Conservation (phyloP, 1,140 invertebrate species). For the Oedothorax gibbosus region DNA sequence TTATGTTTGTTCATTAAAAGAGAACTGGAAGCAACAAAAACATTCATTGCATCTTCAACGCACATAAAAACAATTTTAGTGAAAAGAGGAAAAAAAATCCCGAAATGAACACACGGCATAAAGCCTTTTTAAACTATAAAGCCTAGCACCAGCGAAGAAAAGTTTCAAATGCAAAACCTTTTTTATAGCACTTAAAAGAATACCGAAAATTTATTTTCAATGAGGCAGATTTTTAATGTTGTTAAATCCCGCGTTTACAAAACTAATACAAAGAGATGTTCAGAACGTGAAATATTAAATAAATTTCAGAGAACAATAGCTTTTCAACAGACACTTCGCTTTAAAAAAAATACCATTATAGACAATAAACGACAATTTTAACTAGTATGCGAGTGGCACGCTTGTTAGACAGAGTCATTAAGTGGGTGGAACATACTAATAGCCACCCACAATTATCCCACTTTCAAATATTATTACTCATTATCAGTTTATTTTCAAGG, state of each 20-base stretch:
- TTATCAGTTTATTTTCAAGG: slow-evolving; percentile 23
- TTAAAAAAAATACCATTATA: slow-evolving; percentile 33
- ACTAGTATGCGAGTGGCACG: neutral
- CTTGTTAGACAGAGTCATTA: slow-evolving; percentile 25
- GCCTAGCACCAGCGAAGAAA: no score
- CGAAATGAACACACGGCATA: no score
- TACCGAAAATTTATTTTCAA: neutral
- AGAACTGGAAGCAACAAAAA: no score
- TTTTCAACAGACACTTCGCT: slow-evolving; percentile 5
- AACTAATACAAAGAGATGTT: neutral
- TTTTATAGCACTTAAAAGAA: neutral
- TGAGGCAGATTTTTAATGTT: no score
- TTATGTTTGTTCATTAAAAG: no score
- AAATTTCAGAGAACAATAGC: no score
- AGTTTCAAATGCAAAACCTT: no score
- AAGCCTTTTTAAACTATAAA: no score
- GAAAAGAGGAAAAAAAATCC: no score
- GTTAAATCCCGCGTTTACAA: no score
- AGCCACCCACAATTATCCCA: slow-evolving; percentile 7
- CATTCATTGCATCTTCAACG: no score
- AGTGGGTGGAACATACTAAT: slow-evolving; percentile 18
- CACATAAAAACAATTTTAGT: no score
- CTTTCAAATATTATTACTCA: slow-evolving; percentile 23
- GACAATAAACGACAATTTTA: slow-evolving; percentile 19
- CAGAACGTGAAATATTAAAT: slow-evolving; percentile 1